These are phyloP conservation scores for Neolamprologus sp. DNA, from an alignment of 2,113 vertebrate species.

Conservation along the genomic window DNA sequence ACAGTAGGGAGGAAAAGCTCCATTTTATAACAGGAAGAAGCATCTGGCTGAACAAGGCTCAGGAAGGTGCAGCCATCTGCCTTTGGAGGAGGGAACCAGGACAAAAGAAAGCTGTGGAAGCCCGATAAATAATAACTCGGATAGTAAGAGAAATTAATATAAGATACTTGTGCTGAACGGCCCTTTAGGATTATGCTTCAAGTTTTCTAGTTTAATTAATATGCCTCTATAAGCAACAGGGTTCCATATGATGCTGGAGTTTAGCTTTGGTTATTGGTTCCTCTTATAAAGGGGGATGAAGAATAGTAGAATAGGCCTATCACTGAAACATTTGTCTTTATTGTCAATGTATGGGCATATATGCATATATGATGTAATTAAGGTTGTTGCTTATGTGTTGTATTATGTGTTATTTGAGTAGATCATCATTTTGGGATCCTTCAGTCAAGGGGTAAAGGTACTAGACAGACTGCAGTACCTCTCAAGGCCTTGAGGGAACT, in stretches of 20 bases:
- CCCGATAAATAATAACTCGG: neutral
- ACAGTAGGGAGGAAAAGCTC: neutral
- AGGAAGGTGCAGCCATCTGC: neutral
- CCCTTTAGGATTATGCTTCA: neutral
- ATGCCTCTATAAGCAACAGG: neutral
- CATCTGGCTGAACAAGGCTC: neutral
- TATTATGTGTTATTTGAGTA: neutral
- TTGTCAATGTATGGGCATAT: neutral
- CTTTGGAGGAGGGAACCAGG: neutral
- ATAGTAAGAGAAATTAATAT: neutral
- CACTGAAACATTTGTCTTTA: neutral
- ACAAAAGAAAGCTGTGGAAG: neutral
- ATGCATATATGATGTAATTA: neutral
- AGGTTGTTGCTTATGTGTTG: neutral
- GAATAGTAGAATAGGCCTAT: neutral
- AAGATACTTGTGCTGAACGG: neutral
- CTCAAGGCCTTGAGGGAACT: neutral
- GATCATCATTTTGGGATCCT: accelerated
- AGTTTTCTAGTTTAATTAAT: neutral
- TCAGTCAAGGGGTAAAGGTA: neutral
- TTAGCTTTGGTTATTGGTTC: neutral
- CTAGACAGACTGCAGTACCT: neutral
- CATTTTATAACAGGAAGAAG: neutral
- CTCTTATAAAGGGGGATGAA: neutral
- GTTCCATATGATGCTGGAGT: neutral